Conservation (phyloP, 2,797 vertebrate genomes). For the Buphagus erythrorhynchus region DNA sequence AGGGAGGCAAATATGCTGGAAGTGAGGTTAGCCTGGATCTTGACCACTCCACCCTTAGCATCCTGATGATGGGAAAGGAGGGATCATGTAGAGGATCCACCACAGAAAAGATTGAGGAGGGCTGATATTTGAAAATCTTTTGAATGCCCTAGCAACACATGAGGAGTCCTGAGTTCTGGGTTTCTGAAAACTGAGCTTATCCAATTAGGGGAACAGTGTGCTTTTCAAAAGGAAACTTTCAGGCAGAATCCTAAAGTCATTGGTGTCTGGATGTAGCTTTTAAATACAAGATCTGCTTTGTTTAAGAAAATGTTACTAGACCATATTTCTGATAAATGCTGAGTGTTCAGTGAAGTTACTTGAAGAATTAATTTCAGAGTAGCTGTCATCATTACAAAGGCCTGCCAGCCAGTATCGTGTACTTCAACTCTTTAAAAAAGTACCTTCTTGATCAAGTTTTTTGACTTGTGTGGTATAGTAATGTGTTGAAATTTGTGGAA, state of each 20-base stretch:
- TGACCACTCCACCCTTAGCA: not conserved
- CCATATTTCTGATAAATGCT: not conserved
- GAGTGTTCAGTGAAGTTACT: not conserved
- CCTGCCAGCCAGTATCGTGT: not conserved
- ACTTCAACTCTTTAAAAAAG: not conserved
- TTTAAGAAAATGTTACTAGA: not conserved
- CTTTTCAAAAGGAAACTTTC: not conserved
- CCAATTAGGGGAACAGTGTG: not conserved
- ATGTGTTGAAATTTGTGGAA: not conserved
- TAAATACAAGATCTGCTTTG: not conserved
- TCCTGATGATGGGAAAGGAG: not conserved
- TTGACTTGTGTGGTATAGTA: not conserved
- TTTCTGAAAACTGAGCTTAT: not conserved
- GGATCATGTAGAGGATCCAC: not conserved
- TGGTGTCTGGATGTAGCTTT: not conserved
- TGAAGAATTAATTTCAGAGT: not conserved
- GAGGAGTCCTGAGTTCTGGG: not conserved
- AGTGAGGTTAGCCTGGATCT: not conserved
- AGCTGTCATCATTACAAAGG: not conserved
- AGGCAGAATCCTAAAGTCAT: not conserved
- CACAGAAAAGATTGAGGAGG: not conserved
- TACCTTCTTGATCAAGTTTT: not conserved
- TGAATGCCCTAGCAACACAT: not conserved
- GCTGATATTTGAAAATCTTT: not conserved
- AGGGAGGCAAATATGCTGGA: fast-evolving